Evolutionary conservation across 2,888 invertebrate genomes (phyloP), one percentile per base, ranked within the genome.

Genomic region (Dione vanillae): DNA sequence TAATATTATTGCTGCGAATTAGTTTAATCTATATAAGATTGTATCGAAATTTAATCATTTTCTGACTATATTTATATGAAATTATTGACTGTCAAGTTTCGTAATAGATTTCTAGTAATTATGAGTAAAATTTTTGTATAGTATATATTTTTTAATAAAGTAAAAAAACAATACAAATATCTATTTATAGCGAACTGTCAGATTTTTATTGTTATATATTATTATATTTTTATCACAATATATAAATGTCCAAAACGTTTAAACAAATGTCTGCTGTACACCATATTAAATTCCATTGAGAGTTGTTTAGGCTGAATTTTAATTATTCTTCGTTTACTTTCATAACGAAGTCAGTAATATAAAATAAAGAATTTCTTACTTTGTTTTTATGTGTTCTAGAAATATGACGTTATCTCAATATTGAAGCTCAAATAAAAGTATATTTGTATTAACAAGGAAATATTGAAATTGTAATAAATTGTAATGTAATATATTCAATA

Each of bases 271-370:
- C 41, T 54, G 37, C n/a, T 52, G 19, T 37, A 52, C 68, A n/a
- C 62, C 56, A 40, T 62, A 62, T 62, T 52, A 35, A 61, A 27
- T 54, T 27, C 56, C n/a, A 54, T 67, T 67, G 54, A 67, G 67
- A 71, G 71, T 73, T 73, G 72, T 67, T 70, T 65, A 69, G 68
- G 69, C 69, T 70, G 58, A 65, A 67, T 69, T 69, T 67, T 72
- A 74, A 74, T 74, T 72, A 74, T 40, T 68, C 67, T 70, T 62
- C 59, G 67, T 69, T 56, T 37, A 69, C 56, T 61, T 62, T 66
- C 52, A 52, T 52, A 66, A 66, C 45, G 66, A 66, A 66, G 54
- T 66, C 61, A 62, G 51, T 68, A 52, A 61, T 61, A 67, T 27
- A 11, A 54, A 62, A 45, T 62, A 20, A 59, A 59, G 16, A 62